Evolutionary conservation across 2,888 invertebrate genomes (phyloP).

Genomic region (Campaea margaritaria): DNA sequence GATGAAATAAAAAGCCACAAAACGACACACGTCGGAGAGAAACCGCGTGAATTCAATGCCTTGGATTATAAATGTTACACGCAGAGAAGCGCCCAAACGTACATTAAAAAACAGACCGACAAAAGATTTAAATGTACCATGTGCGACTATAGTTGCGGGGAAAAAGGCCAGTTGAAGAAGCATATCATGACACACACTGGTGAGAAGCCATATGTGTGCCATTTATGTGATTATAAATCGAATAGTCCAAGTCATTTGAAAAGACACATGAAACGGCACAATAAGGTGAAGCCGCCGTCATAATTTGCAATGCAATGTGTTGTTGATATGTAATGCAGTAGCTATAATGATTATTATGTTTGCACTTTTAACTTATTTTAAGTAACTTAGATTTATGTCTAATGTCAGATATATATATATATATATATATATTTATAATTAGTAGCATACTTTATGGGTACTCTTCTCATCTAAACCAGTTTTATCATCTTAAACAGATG

Average conservation of each 20-base stretch:
- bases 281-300: background rate
- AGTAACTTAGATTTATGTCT: too few species aligned
- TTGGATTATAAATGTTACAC: background rate
- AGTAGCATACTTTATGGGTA: too few species aligned
- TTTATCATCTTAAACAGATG: too few species aligned
- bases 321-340: too few species aligned
- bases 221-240: slow-evolving; percentile 3
- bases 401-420: too few species aligned
- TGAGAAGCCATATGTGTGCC: slow-evolving; percentile 12
- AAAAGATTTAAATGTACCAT: background rate
- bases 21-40: background rate
- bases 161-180: background rate
- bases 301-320: too few species aligned
- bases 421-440: too few species aligned
- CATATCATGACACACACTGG: slow-evolving; percentile 7
- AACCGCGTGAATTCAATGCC: background rate
- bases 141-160: background rate
- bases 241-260: slow-evolving; percentile 15
- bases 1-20: background rate
- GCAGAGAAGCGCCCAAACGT: too few species aligned
- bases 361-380: too few species aligned
- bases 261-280: slow-evolving; percentile 18
- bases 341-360: too few species aligned
- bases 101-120: too few species aligned
- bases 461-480: too few species aligned